Evolutionary conservation across 2,888 invertebrate genomes (phyloP).

Genomic region (Resseliella maxima): DNA sequence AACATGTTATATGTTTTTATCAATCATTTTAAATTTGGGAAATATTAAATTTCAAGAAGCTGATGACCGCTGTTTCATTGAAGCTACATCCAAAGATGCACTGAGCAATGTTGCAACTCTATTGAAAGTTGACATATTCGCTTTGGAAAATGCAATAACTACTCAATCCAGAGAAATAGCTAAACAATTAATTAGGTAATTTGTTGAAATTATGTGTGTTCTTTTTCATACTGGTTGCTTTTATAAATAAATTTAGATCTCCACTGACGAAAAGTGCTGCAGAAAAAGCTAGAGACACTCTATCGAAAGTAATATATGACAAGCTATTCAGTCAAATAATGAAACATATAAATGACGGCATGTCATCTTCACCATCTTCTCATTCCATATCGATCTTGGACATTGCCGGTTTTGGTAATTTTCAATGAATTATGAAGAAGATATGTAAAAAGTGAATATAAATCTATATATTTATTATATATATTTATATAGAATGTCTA

Average conservation of each 20-base stretch:
- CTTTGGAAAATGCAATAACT: neutral
- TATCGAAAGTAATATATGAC: neutral
- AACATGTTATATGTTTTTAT: too few relatives aligned
- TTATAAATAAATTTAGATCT: neutral
- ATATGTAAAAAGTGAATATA: neutral
- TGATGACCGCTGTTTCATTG: neutral
- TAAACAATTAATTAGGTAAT: neutral
- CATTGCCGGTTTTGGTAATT: conserved; percentile 38
- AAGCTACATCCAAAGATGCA: neutral
- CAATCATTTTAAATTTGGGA: too few relatives aligned
- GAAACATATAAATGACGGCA: neutral
- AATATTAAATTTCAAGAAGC: too few relatives aligned
- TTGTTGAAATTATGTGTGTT: neutral
- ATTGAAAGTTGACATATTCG: neutral
- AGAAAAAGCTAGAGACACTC: neutral
- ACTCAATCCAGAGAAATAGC: neutral
- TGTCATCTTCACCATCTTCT: neutral
- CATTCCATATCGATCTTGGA: neutral
- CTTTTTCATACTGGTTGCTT: neutral
- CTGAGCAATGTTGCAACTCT: neutral
- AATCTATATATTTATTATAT: neutral
- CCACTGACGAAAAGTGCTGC: neutral
- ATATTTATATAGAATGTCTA: neutral
- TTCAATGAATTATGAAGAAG: neutral
- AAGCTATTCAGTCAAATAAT: neutral